phyloP scores from a whole-genome alignment of 2,113 vertebrate species.

The Ophiodon elongatus region DNA sequence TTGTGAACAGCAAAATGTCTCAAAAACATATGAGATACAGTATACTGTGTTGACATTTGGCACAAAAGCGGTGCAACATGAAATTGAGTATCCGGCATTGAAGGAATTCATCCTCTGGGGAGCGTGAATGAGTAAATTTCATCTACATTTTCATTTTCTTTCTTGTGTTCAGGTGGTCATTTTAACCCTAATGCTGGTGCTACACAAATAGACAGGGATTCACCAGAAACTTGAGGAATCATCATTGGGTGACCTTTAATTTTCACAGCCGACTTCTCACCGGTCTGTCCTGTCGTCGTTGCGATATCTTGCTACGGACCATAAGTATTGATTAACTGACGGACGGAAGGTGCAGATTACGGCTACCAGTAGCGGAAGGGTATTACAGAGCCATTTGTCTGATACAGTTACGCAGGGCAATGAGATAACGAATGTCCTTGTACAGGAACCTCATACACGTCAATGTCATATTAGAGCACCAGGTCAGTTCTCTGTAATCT shows the following conservation, averaged over 20 bases:
- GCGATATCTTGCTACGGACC: not conserved
- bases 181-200: not conserved
- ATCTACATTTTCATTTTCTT: not conserved
- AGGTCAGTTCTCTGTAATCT: slow-evolving; percentile 48
- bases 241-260: not conserved
- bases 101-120: not conserved
- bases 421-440: slow-evolving; percentile 42
- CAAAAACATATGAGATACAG: not conserved
- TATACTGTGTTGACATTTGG: not conserved
- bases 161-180: not conserved
- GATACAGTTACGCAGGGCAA: slow-evolving; percentile 26
- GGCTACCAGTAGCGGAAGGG: not conserved
- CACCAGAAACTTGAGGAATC: not conserved
- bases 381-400: slow-evolving; percentile 37
- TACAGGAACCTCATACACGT: slow-evolving; percentile 40
- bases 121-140: not conserved
- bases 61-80: not conserved
- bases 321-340: not conserved
- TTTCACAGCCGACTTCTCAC: not conserved
- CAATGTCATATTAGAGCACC: slow-evolving; percentile 49
- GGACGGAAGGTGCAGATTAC: slow-evolving; percentile 5
- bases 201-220: not conserved
- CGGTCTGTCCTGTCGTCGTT: not conserved
- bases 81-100: not conserved
- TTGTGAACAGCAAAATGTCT: not conserved